Evolutionary conservation across 37 sponge, comb jelly and placozoan species (phyloP), one percentile per base, ranked within the genome.

Genomic region (Halichondria panicea): DNA sequence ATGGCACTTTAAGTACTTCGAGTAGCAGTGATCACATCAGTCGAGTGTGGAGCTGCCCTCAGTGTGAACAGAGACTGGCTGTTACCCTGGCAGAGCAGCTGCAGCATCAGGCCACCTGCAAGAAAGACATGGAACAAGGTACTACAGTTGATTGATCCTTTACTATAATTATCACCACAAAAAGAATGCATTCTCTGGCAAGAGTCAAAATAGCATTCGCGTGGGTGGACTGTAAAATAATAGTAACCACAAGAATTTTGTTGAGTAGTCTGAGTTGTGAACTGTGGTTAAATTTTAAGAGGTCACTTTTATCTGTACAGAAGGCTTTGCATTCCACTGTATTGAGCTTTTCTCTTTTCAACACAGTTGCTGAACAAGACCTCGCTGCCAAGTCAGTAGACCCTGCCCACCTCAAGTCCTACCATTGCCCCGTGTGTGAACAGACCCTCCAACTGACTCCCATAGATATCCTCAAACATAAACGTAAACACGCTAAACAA

Each of bases 381-480:
- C n/a, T n/a, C n/a, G n/a, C n/a, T n/a, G n/a, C n/a, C n/a, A n/a
- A n/a, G n/a, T n/a, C n/a, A n/a, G n/a, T n/a, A n/a, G 19, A 43
- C 9, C 66, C 50, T 1, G 66, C 61, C 7, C 8, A 48, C 30
- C 18, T 58, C 31, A 79, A 58, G 43, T 77, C 70, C 12, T 87
- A 87, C 60, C 35, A 80, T 65, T 87, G 90, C 37, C 21, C 64
- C 9, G 71, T 60, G 2, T 89, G 90, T 35, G 48, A 57, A 22
- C 32, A 74, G 60, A 63, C 55, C 11, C 64, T 84, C 9, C 28
- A 52, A 37, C 41, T 89, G 45, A 46, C 85, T 33, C 31, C 90
- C 15, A 89, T 82, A 43, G 86, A 79, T 1, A 84, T 89, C 33
- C 66, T 89, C 30, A 89, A 79, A 62, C 90, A 89, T 58, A 89